phyloP scores from a whole-genome alignment of 2,797 vertebrate genomes.

The Brotula barbata region DNA sequence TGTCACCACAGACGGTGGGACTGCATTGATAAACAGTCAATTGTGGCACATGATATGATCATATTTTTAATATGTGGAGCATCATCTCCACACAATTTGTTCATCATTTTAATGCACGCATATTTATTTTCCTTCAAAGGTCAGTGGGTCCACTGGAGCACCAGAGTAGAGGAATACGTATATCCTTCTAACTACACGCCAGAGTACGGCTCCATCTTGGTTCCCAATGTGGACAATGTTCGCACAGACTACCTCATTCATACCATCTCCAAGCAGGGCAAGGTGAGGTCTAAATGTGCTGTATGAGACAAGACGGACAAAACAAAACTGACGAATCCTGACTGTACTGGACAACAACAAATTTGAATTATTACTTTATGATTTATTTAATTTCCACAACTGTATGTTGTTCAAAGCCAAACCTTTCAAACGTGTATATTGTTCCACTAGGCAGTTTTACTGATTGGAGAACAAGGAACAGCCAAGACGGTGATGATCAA shows the following conservation, averaged over 20 bases:
- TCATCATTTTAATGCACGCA: slow-evolving; percentile 25
- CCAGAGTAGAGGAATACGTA: slow-evolving; percentile 81
- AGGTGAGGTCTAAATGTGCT: slow-evolving; percentile 76
- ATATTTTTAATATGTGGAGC: slow-evolving; percentile 11
- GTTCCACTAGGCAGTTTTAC: slow-evolving; percentile 85
- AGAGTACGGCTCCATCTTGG: slow-evolving; percentile 90
- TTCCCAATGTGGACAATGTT: slow-evolving; percentile 95
- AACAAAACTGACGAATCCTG: too few species aligned
- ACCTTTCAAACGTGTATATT: neutral
- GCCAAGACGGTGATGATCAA: slow-evolving; percentile 97
- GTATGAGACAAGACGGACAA: neutral
- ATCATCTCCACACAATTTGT: slow-evolving; percentile 17
- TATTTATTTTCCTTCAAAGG: slow-evolving; percentile 72
- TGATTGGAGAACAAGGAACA: slow-evolving; percentile 97
- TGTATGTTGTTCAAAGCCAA: too few species aligned
- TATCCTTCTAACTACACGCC: slow-evolving; percentile 83
- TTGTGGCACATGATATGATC: too few species aligned
- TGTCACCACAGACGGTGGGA: slow-evolving; percentile 84
- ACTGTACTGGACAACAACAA: too few species aligned
- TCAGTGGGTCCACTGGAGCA: slow-evolving; percentile 91
- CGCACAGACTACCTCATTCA: slow-evolving; percentile 92
- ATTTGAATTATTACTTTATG: too few species aligned
- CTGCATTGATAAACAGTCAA: slow-evolving; percentile 19
- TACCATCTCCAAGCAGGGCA: slow-evolving; percentile 92
- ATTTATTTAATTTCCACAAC: too few species aligned